Percentiles rank a stretch among this genome's conserved stretches.
These are phyloP conservation scores for Zonotrichia albicollis DNA, from an alignment of 2,797 vertebrate species.

Conservation along the genomic window DNA sequence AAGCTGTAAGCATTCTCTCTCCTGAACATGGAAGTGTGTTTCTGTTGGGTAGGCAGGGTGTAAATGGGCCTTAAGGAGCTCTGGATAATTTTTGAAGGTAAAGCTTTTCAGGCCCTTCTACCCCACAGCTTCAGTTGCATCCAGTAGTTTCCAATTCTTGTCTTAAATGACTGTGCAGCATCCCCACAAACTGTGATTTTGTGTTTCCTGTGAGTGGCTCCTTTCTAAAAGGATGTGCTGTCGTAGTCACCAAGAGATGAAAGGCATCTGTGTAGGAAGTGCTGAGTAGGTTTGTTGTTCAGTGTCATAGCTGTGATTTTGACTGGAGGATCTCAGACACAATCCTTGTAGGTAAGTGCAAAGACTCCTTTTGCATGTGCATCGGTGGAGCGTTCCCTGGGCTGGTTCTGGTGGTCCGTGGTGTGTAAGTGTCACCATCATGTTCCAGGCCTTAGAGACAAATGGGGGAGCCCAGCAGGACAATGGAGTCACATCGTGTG, in stretches of 20 bases:
- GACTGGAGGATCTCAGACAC: not conserved
- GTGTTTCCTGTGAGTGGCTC: not conserved
- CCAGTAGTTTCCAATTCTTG: not conserved
- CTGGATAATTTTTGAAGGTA: not conserved
- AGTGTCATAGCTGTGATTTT: not conserved
- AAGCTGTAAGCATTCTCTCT: not conserved
- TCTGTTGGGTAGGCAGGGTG: not conserved
- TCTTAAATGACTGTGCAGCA: not conserved
- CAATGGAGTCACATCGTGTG: not conserved
- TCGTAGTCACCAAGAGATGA: not conserved
- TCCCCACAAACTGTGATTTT: not conserved
- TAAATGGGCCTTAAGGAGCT: not conserved
- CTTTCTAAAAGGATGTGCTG: constrained; percentile 1
- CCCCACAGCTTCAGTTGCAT: not conserved
- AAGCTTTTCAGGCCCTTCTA: not conserved
- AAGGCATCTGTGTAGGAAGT: not conserved
- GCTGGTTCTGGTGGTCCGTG: not conserved
- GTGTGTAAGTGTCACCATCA: not conserved
- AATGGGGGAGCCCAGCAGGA: not conserved
- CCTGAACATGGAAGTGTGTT: not conserved
- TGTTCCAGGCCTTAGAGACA: not conserved
- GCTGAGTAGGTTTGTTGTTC: constrained; percentile 9
- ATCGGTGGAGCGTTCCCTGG: not conserved
- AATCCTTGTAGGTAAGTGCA: constrained; percentile 18
- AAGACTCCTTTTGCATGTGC: constrained; percentile 1